Base-by-base conservation (phyloP, 2,113 vertebrate genomes). In the Aphyosemion australe region DNA sequence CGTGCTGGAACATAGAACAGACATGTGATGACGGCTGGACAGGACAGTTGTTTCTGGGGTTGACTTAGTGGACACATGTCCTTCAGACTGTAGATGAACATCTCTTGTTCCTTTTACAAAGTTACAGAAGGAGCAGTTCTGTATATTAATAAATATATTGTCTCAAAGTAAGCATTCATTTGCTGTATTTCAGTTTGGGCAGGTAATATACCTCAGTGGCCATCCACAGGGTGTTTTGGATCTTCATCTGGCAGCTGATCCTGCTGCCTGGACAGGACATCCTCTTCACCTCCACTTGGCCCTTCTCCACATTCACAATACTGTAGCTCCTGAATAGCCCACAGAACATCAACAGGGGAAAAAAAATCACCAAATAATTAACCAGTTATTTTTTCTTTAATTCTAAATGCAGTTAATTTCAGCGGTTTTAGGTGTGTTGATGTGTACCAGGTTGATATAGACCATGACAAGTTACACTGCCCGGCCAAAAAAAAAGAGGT, bases 1-100 rank as follows among this genome's bases (percentile, higher is more conserved):
- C 88, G 62, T 26, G 91, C 77, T 43, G 95, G 95, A n/a, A 95
- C 93, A 0, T 93, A 91, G 31, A 95, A 82, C 68, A 99, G 93
- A 83, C 95, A 98, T 74, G 95, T 98, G 79, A 99, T 95, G 0
- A 95, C 43, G 0, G 95, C 93, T 0, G 97, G 97, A 57, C 94
- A 96, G 77, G 94, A 94, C 65, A 99, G 74, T 12, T 89, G 88
- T 63, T 87, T 96, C 68, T 95, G 95, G 0, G 96, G 96, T 5
- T 85, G 79, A 61, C 91, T 96, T 16, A 99, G 86, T 5, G 97
- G 97, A 76, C 97, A 99, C 97, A 99, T 98, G 83, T 97, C 97
- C 87, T 97, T 96, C 76, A 99, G 92, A 14, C 88, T 94, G 60
- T 97, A 99, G 80, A 99, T 93, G 57, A 95, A 95, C 69, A 99